Evolutionary conservation across 2,888 invertebrate genomes (phyloP).

Genomic region (Watsonalla cultraria): DNA sequence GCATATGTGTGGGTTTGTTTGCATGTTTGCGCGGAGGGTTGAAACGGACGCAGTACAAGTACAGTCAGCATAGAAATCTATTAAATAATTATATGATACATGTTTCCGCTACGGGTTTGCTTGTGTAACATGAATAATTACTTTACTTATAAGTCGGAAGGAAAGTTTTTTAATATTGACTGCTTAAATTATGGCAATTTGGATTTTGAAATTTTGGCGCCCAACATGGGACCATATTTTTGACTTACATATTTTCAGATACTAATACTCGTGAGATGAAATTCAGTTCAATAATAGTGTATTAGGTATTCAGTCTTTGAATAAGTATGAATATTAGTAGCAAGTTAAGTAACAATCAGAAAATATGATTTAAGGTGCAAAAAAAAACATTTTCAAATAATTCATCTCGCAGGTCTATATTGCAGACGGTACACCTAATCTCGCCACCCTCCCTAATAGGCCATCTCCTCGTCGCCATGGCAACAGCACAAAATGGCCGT

Average conservation of each 20-base stretch:
- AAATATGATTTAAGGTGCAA: slow-evolving; percentile 1
- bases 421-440: slow-evolving; percentile 71
- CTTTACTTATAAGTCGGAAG: too few relatives aligned
- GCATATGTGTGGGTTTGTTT: slow-evolving; percentile 24
- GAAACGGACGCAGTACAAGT: slow-evolving; percentile 55
- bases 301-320: too few relatives aligned
- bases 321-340: too few relatives aligned
- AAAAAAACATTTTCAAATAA: slow-evolving; percentile 21
- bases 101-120: neutral
- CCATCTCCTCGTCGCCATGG: slow-evolving; percentile 74
- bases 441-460: slow-evolving; percentile 77
- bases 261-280: too few relatives aligned
- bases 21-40: slow-evolving; percentile 46
- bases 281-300: too few relatives aligned
- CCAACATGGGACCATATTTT: slow-evolving; percentile 5
- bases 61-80: slow-evolving; percentile 36
- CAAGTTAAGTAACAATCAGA: too few relatives aligned
- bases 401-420: slow-evolving; percentile 22
- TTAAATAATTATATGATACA: neutral
- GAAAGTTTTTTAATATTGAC: too few relatives aligned
- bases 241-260: neutral
- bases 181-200: too few relatives aligned
- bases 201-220: slow-evolving; percentile 3
- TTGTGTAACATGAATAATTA: too few relatives aligned
- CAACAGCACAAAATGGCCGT: slow-evolving; percentile 71